These are phyloP conservation scores for Abrostola triplasia DNA, from an alignment of 2,888 invertebrate genomes.

Conservation along the genomic window DNA sequence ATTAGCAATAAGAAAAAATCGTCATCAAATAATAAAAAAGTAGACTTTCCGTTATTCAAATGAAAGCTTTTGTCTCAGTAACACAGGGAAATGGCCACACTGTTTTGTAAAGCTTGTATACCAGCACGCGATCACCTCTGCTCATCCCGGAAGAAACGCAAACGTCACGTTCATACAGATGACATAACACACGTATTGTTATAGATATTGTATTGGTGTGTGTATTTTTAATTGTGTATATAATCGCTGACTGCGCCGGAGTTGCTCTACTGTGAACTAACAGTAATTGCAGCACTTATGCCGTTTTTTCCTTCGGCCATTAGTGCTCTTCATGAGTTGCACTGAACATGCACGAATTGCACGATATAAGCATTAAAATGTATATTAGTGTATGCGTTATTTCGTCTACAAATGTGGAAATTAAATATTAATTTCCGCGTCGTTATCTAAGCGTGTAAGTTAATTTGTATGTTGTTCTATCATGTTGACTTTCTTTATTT, in stretches of 20 bases:
- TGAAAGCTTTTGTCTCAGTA: too few relatives aligned
- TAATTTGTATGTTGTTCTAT: background rate
- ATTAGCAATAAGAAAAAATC: too few relatives aligned
- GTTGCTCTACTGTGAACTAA: conserved; percentile 73
- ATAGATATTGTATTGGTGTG: conserved; percentile 46
- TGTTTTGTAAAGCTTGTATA: background rate
- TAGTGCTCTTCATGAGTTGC: conserved; percentile 73
- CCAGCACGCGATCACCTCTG: background rate
- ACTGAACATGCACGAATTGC: conserved; percentile 62
- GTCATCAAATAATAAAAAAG: too few relatives aligned
- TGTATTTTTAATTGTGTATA: conserved; percentile 61
- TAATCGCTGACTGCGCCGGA: conserved; percentile 60
- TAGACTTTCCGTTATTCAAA: too few relatives aligned
- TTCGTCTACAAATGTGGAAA: conserved; percentile 51
- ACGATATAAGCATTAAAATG: conserved; percentile 50
- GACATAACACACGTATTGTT: conserved; percentile 33
- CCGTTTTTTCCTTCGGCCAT: conserved; percentile 70
- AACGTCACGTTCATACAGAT: conserved; percentile 14
- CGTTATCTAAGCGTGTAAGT: conserved; percentile 37
- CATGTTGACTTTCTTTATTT: background rate
- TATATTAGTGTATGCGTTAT: conserved; percentile 51
- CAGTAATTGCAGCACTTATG: conserved; percentile 70
- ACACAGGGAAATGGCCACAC: background rate
- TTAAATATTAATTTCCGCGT: conserved; percentile 46
- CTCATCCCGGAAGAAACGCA: background rate